Evolutionary conservation across 2,113 vertebrate genomes (phyloP), one percentile per base, ranked within the genome.

Genomic region (Lasiurus borealis): DNA sequence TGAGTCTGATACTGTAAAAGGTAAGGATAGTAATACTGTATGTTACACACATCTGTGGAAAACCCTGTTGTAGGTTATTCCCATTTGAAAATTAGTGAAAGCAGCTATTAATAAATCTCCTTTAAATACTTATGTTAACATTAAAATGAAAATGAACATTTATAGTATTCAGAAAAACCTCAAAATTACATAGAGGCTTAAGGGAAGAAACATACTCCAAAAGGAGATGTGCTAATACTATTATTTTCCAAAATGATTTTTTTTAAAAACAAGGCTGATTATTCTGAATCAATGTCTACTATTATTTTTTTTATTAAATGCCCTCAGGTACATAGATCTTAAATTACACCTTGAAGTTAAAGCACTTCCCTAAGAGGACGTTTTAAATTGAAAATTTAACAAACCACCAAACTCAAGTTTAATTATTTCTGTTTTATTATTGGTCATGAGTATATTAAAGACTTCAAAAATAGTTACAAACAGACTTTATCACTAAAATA

Each of bases 341-440:
- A 36, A 93, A 80, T 82, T 85, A 90, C 9, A 87, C 34, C 46
- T 72, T 92, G 59, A 95, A 94, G 89, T 57, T 68, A 68, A 48
- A 76, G 36, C 46, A 90, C 52, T 92, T 92, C 27, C 73, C 95
- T 96, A 83, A 72, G 16, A 64, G 15, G 54, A 27, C 23, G 89
- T 90, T 90, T 88, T 94, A 76, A 72, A 93, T 91, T 88, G 76
- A n/a, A 94, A 96, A 84, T 93, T 95, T 95, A 96, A 96, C 91
- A 94, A 89, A 94, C 48, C 69, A 97, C 95, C 91, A 95, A 97
- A 96, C 88, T 97, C 96, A 94, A 91, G 83, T 94, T 96, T 96
- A 75, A 91, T 95, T 91, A 88, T 95, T 95, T 96, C 85, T 97
- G 93, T 69, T 96, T 95, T 96, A 95, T 96, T 96, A 77, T 90